Conservation (phyloP, 2,113 vertebrate genomes). For the Microcebus ravelobensis region DNA sequence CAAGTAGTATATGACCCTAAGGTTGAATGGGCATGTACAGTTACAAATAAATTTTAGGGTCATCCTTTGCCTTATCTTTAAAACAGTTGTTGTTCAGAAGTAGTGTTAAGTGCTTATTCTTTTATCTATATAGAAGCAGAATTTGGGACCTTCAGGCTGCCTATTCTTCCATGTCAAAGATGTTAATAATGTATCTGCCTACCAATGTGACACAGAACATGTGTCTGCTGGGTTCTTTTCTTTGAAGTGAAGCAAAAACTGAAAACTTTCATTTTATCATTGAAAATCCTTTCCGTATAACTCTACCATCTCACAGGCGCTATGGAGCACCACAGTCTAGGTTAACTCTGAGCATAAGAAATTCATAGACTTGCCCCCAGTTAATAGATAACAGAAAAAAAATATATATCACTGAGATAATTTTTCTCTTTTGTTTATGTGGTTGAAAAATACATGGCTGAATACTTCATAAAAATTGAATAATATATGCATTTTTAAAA, state of each 20-base stretch:
- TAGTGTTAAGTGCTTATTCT: constrained; percentile 57
- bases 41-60: constrained; percentile 53
- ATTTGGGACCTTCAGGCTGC: constrained; percentile 65
- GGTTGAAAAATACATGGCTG: neutral
- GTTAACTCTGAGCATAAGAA: constrained; percentile 29
- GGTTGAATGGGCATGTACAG: constrained; percentile 43
- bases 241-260: constrained; percentile 79
- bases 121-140: constrained; percentile 76
- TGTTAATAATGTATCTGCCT: constrained; percentile 79
- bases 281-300: constrained; percentile 71
- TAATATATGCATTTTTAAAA: constrained; percentile 24
- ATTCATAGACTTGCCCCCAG: neutral
- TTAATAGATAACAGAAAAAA: constrained; percentile 12
- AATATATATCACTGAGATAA: neutral
- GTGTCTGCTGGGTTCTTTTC: constrained; percentile 64
- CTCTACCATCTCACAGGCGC: constrained; percentile 55
- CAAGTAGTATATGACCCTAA: neutral
- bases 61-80: constrained; percentile 63
- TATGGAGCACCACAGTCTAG: neutral
- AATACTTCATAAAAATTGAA: constrained; percentile 48
- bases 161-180: constrained; percentile 78
- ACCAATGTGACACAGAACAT: constrained; percentile 70
- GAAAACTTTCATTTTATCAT: constrained; percentile 79
- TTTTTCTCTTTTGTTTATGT: constrained; percentile 7
- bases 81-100: constrained; percentile 56